Percentiles rank a stretch among this genome's conserved stretches.
Evolutionary conservation across 2,797 vertebrate genomes (phyloP).

Genomic region (Molossus molossus): DNA sequence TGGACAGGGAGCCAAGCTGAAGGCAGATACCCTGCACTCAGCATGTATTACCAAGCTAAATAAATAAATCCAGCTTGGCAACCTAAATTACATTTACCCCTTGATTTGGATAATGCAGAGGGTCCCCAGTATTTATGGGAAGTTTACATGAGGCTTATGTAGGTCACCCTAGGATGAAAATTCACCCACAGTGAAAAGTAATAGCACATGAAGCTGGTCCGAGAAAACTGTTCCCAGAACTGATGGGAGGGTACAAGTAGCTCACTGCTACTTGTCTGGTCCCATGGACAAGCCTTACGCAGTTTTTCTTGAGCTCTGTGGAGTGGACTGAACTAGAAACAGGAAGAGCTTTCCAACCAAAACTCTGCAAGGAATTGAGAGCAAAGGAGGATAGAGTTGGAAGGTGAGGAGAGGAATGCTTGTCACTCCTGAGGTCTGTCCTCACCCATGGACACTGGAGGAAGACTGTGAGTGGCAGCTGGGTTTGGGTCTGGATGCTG

Average conservation of each 20-base stretch:
- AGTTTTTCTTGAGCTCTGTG: not conserved
- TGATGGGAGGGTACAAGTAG: not conserved
- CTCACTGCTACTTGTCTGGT: not conserved
- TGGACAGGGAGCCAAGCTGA: not conserved
- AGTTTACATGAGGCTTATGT: not conserved
- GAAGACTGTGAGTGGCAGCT: not conserved
- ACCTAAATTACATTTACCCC: not conserved
- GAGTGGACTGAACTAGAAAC: not conserved
- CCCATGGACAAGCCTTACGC: not conserved
- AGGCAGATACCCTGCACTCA: not conserved
- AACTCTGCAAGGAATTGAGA: not conserved
- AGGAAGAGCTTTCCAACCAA: not conserved
- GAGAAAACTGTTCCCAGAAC: not conserved
- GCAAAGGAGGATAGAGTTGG: not conserved
- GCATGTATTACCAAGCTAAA: not conserved
- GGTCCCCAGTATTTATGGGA: not conserved
- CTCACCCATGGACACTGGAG: not conserved
- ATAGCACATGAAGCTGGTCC: not conserved
- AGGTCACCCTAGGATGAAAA: not conserved
- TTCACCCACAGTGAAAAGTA: not conserved
- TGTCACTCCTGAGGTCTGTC: no score
- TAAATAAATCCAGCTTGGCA: not conserved
- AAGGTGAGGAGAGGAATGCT: not conserved
- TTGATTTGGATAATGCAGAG: not conserved
- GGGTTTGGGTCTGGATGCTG: not conserved